phyloP scores from a whole-genome alignment of 2,888 invertebrate genomes.

The Drosophila nigricruria region DNA sequence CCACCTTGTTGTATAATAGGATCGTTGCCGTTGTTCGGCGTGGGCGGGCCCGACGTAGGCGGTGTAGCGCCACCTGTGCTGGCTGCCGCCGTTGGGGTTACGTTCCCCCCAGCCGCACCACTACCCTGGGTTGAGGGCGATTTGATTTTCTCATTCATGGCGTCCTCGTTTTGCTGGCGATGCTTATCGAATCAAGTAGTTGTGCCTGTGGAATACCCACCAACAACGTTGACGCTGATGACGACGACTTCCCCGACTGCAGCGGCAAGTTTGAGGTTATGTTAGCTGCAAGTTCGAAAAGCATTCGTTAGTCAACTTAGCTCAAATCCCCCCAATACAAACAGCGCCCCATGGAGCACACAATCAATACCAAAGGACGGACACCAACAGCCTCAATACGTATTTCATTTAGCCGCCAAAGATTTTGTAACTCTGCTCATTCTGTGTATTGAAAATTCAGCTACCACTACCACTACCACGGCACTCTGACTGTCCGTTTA shows the following conservation, averaged over 20 bases:
- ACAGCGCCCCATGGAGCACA: slow-evolving; percentile 30
- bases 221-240: slow-evolving; percentile 77
- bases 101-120: slow-evolving; percentile 37
- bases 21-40: slow-evolving; percentile 82
- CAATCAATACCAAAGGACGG: slow-evolving; percentile 22
- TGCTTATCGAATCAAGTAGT: slow-evolving; percentile 68
- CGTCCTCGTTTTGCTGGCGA: slow-evolving; percentile 56
- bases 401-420: slow-evolving; percentile 53
- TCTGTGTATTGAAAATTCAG: slow-evolving; percentile 72
- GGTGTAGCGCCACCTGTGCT: slow-evolving; percentile 67
- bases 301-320: slow-evolving; percentile 44
- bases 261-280: slow-evolving; percentile 84
- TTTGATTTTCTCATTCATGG: slow-evolving; percentile 85
- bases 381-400: slow-evolving; percentile 26
- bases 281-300: slow-evolving; percentile 77
- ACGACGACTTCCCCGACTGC: slow-evolving; percentile 77
- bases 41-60: slow-evolving; percentile 74
- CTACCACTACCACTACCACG: slow-evolving; percentile 61
- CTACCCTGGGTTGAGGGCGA: slow-evolving; percentile 84
- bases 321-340: slow-evolving; percentile 8
- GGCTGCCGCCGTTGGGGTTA: slow-evolving; percentile 49
- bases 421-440: slow-evolving; percentile 63
- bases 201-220: slow-evolving; percentile 62
- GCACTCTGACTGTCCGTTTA: slow-evolving; percentile 67
- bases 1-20: slow-evolving; percentile 65